phyloP scores from a whole-genome alignment of 2,888 invertebrate genomes.

The Meiosimyza platycephala region DNA sequence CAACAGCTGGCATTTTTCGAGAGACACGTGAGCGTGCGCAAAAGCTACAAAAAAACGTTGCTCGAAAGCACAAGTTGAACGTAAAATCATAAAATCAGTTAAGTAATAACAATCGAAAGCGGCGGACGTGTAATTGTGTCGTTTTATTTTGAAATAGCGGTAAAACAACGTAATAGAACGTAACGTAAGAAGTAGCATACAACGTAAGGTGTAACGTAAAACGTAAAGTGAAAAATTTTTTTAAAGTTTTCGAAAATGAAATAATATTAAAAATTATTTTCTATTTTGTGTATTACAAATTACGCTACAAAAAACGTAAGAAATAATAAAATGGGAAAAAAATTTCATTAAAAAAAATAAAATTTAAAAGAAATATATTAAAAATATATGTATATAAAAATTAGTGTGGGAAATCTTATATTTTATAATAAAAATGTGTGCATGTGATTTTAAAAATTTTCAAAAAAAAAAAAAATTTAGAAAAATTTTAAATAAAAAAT shows the following conservation, averaged over 20 bases:
- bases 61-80: constrained; percentile 2
- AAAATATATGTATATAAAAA: background rate
- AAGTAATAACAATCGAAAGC: constrained; percentile 54
- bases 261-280: background rate
- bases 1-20: background rate
- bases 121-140: constrained; percentile 52
- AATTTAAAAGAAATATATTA: constrained; percentile 2
- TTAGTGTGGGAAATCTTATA: background rate
- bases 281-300: background rate
- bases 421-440: too few relatives aligned
- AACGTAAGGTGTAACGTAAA: constrained; percentile 8
- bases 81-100: constrained; percentile 49
- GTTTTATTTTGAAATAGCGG: constrained; percentile 33
- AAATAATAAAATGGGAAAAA: constrained; percentile 18
- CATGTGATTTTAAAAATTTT: too few relatives aligned
- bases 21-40: background rate
- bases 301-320: background rate
- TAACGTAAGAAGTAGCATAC: background rate
- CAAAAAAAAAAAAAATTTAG: too few relatives aligned
- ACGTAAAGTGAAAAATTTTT: constrained; percentile 6
- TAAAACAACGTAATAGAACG: constrained; percentile 25
- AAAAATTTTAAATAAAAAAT: too few relatives aligned
- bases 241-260: background rate
- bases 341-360: background rate
- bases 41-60: constrained; percentile 5